These are phyloP conservation scores for Scolopax rusticola DNA, from an alignment of 2,797 vertebrate species.

Conservation along the genomic window DNA sequence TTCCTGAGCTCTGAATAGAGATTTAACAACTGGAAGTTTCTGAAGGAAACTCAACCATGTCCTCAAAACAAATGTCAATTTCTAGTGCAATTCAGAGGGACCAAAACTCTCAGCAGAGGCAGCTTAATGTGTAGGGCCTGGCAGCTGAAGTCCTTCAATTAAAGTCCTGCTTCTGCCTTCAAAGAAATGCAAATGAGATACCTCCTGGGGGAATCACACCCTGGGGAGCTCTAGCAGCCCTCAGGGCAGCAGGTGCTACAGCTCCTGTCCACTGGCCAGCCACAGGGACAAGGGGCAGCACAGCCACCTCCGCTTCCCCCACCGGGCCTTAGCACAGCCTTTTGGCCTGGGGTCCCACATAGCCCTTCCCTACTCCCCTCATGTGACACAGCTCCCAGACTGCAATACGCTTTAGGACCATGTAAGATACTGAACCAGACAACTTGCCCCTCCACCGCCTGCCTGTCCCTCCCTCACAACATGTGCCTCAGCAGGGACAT, in stretches of 20 bases:
- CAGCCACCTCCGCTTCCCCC: not conserved
- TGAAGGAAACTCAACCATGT: not conserved
- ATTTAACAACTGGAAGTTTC: not conserved
- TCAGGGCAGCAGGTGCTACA: not conserved
- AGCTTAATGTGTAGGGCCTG: not conserved
- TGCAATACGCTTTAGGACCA: not conserved
- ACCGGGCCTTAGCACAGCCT: rapidly evolving
- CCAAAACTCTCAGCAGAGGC: not conserved
- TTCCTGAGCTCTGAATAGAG: not conserved
- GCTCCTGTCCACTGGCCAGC: not conserved
- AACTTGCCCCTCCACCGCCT: not conserved
- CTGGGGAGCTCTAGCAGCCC: not conserved
- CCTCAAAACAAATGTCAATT: not conserved
- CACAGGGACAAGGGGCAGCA: rapidly evolving
- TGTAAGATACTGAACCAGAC: rapidly evolving
- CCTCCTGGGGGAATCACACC: not conserved
- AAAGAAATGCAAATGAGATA: not conserved
- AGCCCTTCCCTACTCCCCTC: not conserved
- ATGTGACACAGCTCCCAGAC: not conserved
- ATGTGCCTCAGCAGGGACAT: rapidly evolving
- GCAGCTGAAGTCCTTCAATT: not conserved
- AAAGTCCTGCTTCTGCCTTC: not conserved
- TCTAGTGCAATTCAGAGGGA: not conserved
- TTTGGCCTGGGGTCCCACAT: not conserved
- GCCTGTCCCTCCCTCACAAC: not conserved